These are phyloP conservation scores for Serrognathus titanus DNA, from an alignment of 2,888 invertebrate species.

Conservation along the genomic window DNA sequence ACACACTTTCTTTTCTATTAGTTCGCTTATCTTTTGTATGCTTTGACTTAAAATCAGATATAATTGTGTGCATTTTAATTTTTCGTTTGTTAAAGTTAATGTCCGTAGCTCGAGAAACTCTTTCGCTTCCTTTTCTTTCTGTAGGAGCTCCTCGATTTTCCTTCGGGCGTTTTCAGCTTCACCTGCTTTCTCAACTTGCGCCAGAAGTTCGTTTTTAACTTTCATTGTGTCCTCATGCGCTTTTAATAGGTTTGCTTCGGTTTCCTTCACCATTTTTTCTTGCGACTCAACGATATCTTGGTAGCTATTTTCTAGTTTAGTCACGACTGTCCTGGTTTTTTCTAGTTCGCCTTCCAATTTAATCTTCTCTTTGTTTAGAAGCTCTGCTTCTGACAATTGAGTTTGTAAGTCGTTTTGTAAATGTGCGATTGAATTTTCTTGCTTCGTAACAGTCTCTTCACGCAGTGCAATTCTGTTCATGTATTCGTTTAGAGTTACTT, in stretches of 20 bases:
- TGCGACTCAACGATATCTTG: constrained; percentile 35
- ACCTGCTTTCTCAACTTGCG: constrained; percentile 26
- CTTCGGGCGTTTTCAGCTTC: constrained; percentile 21
- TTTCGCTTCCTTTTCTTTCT: constrained; percentile 21
- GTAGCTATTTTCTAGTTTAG: constrained; percentile 31
- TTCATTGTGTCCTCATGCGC: constrained; percentile 34
- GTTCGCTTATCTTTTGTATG: constrained; percentile 8
- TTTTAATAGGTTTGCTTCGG: constrained; percentile 31
- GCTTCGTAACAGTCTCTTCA: not conserved
- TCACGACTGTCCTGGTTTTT: constrained; percentile 24
- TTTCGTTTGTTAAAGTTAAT: constrained; percentile 19
- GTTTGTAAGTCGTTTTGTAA: constrained; percentile 13
- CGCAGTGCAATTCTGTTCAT: constrained; percentile 3
- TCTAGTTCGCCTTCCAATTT: constrained; percentile 15
- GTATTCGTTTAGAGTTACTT: constrained; percentile 8
- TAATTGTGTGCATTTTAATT: constrained; percentile 16
- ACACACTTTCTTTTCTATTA: constrained; percentile 1
- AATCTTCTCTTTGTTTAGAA: constrained; percentile 20
- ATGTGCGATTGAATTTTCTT: constrained; percentile 3
- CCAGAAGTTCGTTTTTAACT: constrained; percentile 31
- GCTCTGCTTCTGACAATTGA: constrained; percentile 15
- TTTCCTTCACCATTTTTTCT: constrained; percentile 35
- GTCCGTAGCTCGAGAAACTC: constrained; percentile 21
- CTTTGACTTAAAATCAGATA: constrained; percentile 1
- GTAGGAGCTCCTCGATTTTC: constrained; percentile 17